Evolutionary conservation across 1,140 invertebrate species (phyloP).

Genomic region (Aphelinus certus): DNA sequence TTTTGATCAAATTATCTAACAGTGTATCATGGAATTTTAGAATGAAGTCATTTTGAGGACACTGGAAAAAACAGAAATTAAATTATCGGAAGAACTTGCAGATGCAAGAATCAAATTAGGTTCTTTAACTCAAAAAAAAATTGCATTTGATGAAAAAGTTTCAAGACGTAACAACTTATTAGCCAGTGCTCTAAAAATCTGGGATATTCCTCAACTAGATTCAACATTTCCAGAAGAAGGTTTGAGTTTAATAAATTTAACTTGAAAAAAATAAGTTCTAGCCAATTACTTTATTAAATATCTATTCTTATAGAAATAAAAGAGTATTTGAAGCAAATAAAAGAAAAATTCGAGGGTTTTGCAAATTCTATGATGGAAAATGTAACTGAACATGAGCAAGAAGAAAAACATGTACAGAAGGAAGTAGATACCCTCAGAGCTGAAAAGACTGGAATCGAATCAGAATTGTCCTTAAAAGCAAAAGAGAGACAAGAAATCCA

Average conservation of each 20-base stretch:
- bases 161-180: conserved; percentile 52
- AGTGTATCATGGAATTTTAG: conserved; percentile 22
- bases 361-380: conserved; percentile 59
- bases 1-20: no score
- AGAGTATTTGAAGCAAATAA: conserved; percentile 53
- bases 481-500: conserved; percentile 66
- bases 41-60: conserved; percentile 32
- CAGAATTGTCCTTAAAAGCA: conserved; percentile 65
- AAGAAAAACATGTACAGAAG: conserved; percentile 65
- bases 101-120: conserved; percentile 39
- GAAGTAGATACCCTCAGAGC: conserved; percentile 63
- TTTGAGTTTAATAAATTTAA: conserved; percentile 30
- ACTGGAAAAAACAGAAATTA: conserved; percentile 33
- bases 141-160: conserved; percentile 44
- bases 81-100: conserved; percentile 40
- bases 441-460: conserved; percentile 60
- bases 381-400: conserved; percentile 57
- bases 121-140: conserved; percentile 33
- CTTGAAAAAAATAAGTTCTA: neutral
- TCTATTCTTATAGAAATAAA: conserved; percentile 47
- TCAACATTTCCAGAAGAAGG: conserved; percentile 49
- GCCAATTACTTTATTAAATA: neutral
- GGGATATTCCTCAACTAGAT: conserved; percentile 44
- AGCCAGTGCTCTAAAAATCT: conserved; percentile 45
- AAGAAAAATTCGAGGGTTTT: conserved; percentile 59